Evolutionary conservation across 1,140 invertebrate species (phyloP).

Genomic region (Anoplolepis gracilipes): DNA sequence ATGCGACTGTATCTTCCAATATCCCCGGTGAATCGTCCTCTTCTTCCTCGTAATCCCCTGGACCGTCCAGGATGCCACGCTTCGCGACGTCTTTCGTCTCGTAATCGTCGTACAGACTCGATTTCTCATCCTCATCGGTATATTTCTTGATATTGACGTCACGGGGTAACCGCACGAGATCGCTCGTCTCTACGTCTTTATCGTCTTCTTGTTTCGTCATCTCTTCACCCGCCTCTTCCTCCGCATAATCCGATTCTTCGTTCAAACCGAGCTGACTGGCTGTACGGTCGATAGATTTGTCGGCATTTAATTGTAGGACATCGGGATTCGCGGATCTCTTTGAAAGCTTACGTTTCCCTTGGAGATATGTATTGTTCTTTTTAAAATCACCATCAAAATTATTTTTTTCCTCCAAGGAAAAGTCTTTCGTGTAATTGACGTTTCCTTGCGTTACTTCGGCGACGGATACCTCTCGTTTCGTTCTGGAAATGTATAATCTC

Average conservation of each 20-base stretch:
- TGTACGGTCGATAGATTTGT: background rate
- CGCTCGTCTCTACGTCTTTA: constrained; percentile 11
- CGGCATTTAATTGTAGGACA: background rate
- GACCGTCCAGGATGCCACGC: constrained; percentile 53
- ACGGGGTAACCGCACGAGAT: constrained; percentile 17
- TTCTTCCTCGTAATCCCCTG: constrained; percentile 69
- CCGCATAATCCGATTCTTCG: constrained; percentile 26
- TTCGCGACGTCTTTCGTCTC: constrained; percentile 71
- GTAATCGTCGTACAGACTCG: constrained; percentile 66
- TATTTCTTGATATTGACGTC: constrained; percentile 10
- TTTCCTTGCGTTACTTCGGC: background rate
- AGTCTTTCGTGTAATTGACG: background rate
- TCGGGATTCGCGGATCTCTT: background rate
- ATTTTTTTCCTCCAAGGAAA: background rate
- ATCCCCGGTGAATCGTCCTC: constrained; percentile 17
- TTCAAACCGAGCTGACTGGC: background rate
- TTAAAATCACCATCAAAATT: background rate
- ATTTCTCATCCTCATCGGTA: constrained; percentile 58
- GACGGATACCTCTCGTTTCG: constrained; percentile 13
- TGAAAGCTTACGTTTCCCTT: background rate
- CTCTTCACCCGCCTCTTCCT: constrained; percentile 56
- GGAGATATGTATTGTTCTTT: background rate
- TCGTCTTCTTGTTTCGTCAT: background rate
- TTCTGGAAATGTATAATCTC: background rate
- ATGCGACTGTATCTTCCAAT: background rate